These are phyloP conservation scores for Agrotis segetum DNA, from an alignment of 2,888 invertebrate species.

Conservation along the genomic window DNA sequence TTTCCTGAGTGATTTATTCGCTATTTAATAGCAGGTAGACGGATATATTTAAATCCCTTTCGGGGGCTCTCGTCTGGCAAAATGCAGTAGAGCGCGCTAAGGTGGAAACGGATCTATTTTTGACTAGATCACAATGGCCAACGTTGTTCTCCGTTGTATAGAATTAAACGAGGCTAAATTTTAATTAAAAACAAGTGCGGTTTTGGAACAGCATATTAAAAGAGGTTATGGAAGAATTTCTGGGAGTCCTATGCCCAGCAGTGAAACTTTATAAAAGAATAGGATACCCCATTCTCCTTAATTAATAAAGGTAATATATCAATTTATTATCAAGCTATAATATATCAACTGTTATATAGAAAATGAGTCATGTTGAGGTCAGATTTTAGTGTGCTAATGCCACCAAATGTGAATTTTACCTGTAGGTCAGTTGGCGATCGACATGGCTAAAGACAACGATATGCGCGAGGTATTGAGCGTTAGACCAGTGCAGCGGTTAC, in stretches of 20 bases:
- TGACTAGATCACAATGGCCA: neutral
- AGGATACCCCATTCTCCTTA: too few relatives aligned
- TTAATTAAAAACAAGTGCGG: neutral
- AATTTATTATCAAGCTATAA: too few relatives aligned
- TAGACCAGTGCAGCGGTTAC: constrained; percentile 91
- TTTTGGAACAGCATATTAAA: neutral
- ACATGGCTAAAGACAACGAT: constrained; percentile 91
- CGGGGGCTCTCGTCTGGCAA: constrained; percentile 10
- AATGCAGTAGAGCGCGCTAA: constrained; percentile 19
- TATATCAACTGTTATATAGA: too few relatives aligned
- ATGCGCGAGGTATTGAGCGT: constrained; percentile 93
- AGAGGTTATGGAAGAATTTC: neutral
- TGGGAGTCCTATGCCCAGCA: too few relatives aligned
- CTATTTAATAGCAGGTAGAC: neutral
- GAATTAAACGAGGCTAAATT: neutral
- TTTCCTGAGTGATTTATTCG: neutral
- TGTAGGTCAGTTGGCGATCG: constrained; percentile 92
- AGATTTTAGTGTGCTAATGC: too few relatives aligned
- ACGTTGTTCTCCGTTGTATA: neutral
- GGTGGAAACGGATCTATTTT: constrained; percentile 12
- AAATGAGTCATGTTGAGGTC: too few relatives aligned
- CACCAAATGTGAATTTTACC: too few relatives aligned
- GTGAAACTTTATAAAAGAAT: too few relatives aligned
- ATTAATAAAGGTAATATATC: too few relatives aligned
- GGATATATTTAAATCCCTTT: neutral